A percentile compares a stretch with the other conserved stretches of the same genome.
These are phyloP conservation scores for Seison nebaliae DNA, from an alignment of 1,140 invertebrate species.

Conservation along the genomic window DNA sequence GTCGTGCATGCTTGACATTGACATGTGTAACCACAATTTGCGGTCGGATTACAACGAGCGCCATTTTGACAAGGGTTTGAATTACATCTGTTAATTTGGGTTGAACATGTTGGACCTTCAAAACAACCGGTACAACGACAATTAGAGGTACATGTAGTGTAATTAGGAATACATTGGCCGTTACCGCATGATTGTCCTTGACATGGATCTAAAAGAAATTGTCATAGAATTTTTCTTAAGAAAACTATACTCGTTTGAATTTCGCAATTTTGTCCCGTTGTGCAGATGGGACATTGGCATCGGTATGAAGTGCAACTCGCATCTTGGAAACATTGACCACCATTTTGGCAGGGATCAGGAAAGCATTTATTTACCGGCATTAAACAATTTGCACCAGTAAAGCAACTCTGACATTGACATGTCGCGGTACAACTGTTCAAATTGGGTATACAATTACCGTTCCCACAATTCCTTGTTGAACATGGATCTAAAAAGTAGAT, in stretches of 20 bases:
- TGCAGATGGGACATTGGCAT: conserved; percentile 12
- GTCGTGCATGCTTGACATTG: too few relatives aligned
- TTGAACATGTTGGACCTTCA: conserved; percentile 63
- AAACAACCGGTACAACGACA: conserved; percentile 34
- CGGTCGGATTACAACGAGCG: conserved; percentile 25
- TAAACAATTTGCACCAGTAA: conserved; percentile 5
- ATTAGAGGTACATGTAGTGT: conserved; percentile 13
- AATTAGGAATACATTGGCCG: conserved; percentile 16
- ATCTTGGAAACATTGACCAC: conserved; percentile 45
- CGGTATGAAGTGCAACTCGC: conserved; percentile 1
- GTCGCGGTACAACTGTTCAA: conserved; percentile 26
- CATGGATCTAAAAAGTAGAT: conserved; percentile 20
- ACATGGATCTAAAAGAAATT: too few relatives aligned
- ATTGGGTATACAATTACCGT: conserved; percentile 8
- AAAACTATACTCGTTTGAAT: too few relatives aligned
- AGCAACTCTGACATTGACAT: conserved; percentile 12
- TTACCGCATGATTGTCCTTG: too few relatives aligned
- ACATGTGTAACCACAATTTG: too few relatives aligned
- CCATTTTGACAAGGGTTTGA: conserved; percentile 33
- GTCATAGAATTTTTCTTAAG: too few relatives aligned
- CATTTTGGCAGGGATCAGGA: conserved; percentile 58
- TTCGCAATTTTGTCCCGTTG: conserved; percentile 8
- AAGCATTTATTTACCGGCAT: conserved; percentile 8
- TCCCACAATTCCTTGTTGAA: conserved; percentile 55
- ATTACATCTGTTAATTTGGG: conserved; percentile 41